Evolutionary conservation across 2,797 vertebrate species (phyloP), one percentile per base, ranked within the genome.

Genomic region (Pogonophryne albipinna): DNA sequence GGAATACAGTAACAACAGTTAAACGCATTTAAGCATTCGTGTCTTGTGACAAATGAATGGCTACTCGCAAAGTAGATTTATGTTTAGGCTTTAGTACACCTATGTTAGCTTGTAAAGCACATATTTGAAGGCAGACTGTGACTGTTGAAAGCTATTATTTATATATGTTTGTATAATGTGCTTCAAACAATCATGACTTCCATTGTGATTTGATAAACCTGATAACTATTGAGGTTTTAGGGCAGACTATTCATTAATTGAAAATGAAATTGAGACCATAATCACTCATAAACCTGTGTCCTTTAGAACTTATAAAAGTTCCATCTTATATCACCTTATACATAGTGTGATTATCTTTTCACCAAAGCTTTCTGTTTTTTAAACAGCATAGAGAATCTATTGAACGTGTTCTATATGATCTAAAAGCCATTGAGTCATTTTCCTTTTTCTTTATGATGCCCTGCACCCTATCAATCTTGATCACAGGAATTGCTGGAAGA

Each of bases 141-240:
- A 23, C 3, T 52, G 49, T 38, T 53, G 15, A 6, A 0, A 59
- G 55, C 10, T 65, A 7, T 73, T 49, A 16, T 66, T 38, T 67
- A 27, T 5, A 10, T 4, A 15, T 11, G 9, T 56, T 65, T 59
- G 8, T 34, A 3, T 42, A 47, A 51, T 64, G 15, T n/a, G 15
- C 31, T 67, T 10, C 16, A 45, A 23, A 16, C 10, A 52, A 17
- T 77, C 3, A n/a, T 2, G 31, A 20, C 49, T 69, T 4, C 0
- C 58, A 1, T 13, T 67, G 11, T 69, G 10, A 13, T 55, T 66
- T 83, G 42, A 71, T 77, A 6, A 76, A 62, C 31, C 50, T 52
- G 8, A 52, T 49, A 59, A 41, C 47, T 71, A 2, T 62, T 53
- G 6, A 44, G 66, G 19, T 68, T 55, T 70, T 53, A 60, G 20